phyloP scores from a whole-genome alignment of 2,113 vertebrate genomes.

The Chitala chitala region DNA sequence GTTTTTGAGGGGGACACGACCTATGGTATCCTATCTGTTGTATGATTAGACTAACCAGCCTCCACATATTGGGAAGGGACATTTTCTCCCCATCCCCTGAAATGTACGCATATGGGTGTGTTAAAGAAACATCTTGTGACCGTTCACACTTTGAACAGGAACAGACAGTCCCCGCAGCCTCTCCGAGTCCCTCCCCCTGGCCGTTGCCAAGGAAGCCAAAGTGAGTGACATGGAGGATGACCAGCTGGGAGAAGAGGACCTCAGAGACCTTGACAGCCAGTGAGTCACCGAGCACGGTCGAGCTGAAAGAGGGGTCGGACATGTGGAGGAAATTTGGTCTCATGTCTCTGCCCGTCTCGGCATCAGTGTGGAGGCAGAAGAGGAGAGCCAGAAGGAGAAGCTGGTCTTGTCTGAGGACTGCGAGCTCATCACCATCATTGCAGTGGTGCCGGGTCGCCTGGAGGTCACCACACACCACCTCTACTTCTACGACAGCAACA shows the following conservation, averaged over 20 bases:
- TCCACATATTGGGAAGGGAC: too few species aligned
- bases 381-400: conserved; percentile 85
- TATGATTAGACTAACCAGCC: too few species aligned
- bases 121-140: too few species aligned
- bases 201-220: conserved; percentile 92
- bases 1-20: too few species aligned
- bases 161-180: conserved; percentile 71
- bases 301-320: not conserved
- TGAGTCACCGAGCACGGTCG: conserved; percentile 55
- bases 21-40: too few species aligned
- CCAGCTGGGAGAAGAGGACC: conserved; percentile 83
- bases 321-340: not conserved
- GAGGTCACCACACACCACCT: conserved; percentile 91
- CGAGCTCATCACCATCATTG: conserved; percentile 89
- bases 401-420: conserved; percentile 90
- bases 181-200: conserved; percentile 68
- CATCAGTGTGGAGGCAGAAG: conserved; percentile 72
- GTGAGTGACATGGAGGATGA: conserved; percentile 87
- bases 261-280: conserved; percentile 71
- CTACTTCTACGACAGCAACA: conserved; percentile 88
- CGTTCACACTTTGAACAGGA: conserved; percentile 55
- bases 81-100: too few species aligned
- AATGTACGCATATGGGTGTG: too few species aligned
- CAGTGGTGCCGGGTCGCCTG: conserved; percentile 77
- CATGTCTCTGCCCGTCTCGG: not conserved